phyloP scores from a whole-genome alignment of 2,113 vertebrate species.

The Micronisus gabar region DNA sequence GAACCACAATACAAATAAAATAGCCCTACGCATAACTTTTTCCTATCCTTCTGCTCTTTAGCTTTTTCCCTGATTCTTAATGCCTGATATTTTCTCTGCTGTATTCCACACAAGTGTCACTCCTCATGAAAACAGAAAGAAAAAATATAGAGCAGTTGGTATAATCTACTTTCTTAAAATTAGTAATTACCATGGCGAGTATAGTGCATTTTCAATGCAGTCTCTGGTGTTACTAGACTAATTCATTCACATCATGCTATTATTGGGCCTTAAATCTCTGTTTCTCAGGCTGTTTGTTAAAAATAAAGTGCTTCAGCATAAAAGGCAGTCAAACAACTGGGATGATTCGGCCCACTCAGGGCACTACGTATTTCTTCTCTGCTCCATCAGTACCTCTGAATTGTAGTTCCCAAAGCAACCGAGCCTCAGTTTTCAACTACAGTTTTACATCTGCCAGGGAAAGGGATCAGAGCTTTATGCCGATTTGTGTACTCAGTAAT shows the following conservation, averaged over 20 bases:
- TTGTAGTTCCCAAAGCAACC: neutral
- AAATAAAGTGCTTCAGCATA: constrained; percentile 25
- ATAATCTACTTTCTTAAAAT: constrained; percentile 29
- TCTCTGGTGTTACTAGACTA: constrained; percentile 4
- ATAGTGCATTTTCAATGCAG: constrained; percentile 6
- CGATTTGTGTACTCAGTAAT: neutral
- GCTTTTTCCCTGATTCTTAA: neutral
- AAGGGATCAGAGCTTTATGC: neutral
- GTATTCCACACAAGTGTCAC: neutral
- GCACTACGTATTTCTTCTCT: neutral
- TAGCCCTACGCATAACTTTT: neutral
- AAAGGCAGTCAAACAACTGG: constrained; percentile 10
- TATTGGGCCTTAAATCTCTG: constrained; percentile 17
- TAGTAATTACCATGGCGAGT: neutral
- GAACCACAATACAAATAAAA: neutral
- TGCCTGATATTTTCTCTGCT: constrained; percentile 6
- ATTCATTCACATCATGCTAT: neutral
- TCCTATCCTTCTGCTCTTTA: neutral
- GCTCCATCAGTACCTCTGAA: neutral
- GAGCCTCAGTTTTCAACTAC: neutral
- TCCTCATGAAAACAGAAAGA: neutral
- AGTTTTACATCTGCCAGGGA: neutral
- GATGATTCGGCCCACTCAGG: constrained; percentile 12
- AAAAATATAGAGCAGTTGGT: neutral
- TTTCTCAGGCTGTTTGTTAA: constrained; percentile 28